These are phyloP conservation scores for Heterochromis multidens DNA, from an alignment of 2,113 vertebrate genomes.

Conservation along the genomic window DNA sequence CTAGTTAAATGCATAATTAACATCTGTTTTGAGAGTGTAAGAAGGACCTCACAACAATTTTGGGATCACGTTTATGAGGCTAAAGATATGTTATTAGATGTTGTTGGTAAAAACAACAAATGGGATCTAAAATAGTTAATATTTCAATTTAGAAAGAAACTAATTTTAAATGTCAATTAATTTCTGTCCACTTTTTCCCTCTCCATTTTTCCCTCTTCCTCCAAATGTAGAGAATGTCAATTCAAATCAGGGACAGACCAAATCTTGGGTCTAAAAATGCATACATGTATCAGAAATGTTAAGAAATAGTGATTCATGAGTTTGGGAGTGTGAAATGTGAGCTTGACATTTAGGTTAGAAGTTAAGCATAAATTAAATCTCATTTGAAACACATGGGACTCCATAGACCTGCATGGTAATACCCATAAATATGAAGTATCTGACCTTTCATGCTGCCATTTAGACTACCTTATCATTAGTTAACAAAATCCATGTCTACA, in stretches of 20 bases:
- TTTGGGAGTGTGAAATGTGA: background rate
- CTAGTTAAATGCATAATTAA: no score
- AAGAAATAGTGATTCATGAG: background rate
- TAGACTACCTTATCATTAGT: background rate
- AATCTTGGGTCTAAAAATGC: background rate
- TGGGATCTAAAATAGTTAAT: no score
- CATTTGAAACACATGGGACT: background rate
- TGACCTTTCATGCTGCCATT: constrained; percentile 31
- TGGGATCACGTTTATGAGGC: no score
- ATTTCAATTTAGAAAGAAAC: no score
- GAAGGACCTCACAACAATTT: no score
- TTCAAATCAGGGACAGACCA: background rate
- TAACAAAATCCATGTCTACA: background rate
- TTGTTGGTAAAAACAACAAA: no score
- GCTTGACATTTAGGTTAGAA: constrained; percentile 1
- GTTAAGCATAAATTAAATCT: background rate
- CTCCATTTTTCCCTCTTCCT: background rate
- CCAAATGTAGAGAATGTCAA: background rate
- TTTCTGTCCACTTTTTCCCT: background rate
- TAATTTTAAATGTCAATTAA: background rate
- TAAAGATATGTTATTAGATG: no score
- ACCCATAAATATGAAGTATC: background rate
- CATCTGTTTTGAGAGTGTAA: no score
- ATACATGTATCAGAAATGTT: background rate
- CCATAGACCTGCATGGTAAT: background rate